A percentile compares a stretch with the other conserved stretches of the same genome.
These are phyloP conservation scores for Drosophila ogumai DNA, from an alignment of 1,140 invertebrate genomes.

Conservation along the genomic window DNA sequence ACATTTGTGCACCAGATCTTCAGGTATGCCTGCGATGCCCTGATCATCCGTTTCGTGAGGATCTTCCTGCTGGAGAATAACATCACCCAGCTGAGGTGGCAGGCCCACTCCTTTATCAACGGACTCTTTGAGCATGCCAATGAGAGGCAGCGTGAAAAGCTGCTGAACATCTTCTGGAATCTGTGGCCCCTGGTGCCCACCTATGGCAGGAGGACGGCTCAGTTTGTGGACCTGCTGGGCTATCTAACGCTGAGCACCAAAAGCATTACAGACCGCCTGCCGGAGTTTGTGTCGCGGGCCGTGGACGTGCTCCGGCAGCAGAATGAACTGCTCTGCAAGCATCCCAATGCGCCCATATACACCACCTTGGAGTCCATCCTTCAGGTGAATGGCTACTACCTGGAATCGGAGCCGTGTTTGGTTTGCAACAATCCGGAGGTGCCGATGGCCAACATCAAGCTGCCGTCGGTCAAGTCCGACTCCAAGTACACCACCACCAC, in stretches of 20 bases:
- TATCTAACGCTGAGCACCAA: slow-evolving; percentile 94
- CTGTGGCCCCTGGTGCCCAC: slow-evolving; percentile 96
- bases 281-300: slow-evolving; percentile 93
- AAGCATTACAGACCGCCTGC: slow-evolving; percentile 86
- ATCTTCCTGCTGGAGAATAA: slow-evolving; percentile 97
- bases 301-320: slow-evolving; percentile 94
- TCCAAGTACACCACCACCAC: slow-evolving; percentile 99
- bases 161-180: slow-evolving; percentile 94
- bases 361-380: slow-evolving; percentile 95
- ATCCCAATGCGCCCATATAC: slow-evolving; percentile 97
- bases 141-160: slow-evolving; percentile 90
- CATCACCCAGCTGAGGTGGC: slow-evolving; percentile 96
- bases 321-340: slow-evolving; percentile 94
- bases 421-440: slow-evolving; percentile 99
- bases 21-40: slow-evolving; percentile 88
- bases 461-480: slow-evolving; percentile 97
- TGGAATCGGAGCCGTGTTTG: slow-evolving; percentile 98
- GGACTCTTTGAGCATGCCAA: slow-evolving; percentile 94
- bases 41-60: slow-evolving; percentile 93
- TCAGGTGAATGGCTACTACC: slow-evolving; percentile 97
- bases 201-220: slow-evolving; percentile 96
- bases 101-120: slow-evolving; percentile 95
- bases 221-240: slow-evolving; percentile 98
- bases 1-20: slow-evolving; percentile 90
- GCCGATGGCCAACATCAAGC: slow-evolving; percentile 95